Percentiles rank a stretch among this genome's conserved stretches.
Conservation (phyloP, 1,140 invertebrate species). For the Liolophura sinensis region DNA sequence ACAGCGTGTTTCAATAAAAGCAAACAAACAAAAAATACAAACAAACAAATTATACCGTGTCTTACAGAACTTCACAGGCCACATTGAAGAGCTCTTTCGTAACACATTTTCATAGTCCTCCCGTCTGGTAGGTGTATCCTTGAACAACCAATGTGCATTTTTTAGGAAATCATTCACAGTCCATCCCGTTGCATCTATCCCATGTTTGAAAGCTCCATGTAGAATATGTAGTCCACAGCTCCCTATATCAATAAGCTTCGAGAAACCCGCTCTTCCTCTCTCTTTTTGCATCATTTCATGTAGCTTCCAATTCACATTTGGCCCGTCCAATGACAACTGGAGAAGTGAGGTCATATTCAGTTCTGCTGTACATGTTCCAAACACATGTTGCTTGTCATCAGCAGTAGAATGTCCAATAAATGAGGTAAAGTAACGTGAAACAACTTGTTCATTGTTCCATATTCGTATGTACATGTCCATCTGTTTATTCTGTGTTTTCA, state of each 20-base stretch:
- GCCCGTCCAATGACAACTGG: slow-evolving; percentile 33
- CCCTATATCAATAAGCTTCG: slow-evolving; percentile 19
- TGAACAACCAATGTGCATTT: slow-evolving; percentile 18
- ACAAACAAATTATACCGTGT: no score
- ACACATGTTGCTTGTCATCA: slow-evolving; percentile 18
- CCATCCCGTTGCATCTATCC: slow-evolving; percentile 13
- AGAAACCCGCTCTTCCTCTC: background rate
- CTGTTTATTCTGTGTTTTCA: slow-evolving; percentile 22
- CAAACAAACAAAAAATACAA: no score
- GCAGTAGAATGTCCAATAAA: no score
- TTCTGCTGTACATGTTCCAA: slow-evolving; percentile 8
- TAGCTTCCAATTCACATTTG: slow-evolving; percentile 30
- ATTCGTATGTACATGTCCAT: slow-evolving; percentile 29
- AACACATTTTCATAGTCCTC: slow-evolving; percentile 15
- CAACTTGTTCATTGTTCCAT: slow-evolving; percentile 12
- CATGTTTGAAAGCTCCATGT: slow-evolving; percentile 24
- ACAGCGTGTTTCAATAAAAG: no score
- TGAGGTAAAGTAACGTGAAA: no score
- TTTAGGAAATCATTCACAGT: slow-evolving; percentile 11
- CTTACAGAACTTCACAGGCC: no score
- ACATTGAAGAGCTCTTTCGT: background rate
- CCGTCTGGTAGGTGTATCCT: slow-evolving; percentile 17
- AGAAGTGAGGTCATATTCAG: slow-evolving; percentile 15
- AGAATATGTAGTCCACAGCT: slow-evolving; percentile 26
- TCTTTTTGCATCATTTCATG: slow-evolving; percentile 7